These are phyloP conservation scores for Balearica regulorum DNA, from an alignment of 2,797 vertebrate genomes.

Conservation along the genomic window DNA sequence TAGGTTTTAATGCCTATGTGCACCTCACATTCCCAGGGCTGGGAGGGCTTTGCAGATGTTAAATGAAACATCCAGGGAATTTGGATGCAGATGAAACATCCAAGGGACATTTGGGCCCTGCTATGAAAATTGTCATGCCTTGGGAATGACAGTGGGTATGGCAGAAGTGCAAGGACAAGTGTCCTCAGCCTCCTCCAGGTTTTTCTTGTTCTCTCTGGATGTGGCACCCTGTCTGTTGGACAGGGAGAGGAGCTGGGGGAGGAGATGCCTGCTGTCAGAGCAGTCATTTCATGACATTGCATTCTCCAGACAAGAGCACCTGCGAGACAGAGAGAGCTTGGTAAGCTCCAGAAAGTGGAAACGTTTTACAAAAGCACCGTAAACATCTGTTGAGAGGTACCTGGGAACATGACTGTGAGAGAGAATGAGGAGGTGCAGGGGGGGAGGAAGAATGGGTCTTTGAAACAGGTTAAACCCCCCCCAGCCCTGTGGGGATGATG, in stretches of 20 bases:
- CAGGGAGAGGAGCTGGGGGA: background rate
- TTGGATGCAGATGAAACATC: background rate
- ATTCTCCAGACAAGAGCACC: background rate
- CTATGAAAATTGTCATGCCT: background rate
- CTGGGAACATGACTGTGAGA: background rate
- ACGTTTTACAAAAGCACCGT: background rate
- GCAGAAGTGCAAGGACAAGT: background rate
- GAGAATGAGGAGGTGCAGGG: background rate
- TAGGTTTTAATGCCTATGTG: background rate
- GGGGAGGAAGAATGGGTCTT: background rate
- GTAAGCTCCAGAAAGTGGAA: background rate
- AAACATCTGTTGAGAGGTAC: constrained; percentile 35
- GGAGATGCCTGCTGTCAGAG: background rate
- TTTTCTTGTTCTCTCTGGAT: background rate
- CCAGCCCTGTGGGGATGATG: background rate
- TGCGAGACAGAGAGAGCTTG: background rate
- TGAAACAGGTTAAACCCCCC: background rate
- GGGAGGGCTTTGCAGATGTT: background rate
- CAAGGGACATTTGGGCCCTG: background rate
- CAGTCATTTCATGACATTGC: background rate
- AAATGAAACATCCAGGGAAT: background rate
- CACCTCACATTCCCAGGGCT: background rate
- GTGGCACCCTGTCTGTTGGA: background rate
- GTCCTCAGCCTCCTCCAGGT: background rate
- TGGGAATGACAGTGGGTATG: background rate